Conservation (phyloP, 2,888 invertebrate species). For the Acleris literana region DNA sequence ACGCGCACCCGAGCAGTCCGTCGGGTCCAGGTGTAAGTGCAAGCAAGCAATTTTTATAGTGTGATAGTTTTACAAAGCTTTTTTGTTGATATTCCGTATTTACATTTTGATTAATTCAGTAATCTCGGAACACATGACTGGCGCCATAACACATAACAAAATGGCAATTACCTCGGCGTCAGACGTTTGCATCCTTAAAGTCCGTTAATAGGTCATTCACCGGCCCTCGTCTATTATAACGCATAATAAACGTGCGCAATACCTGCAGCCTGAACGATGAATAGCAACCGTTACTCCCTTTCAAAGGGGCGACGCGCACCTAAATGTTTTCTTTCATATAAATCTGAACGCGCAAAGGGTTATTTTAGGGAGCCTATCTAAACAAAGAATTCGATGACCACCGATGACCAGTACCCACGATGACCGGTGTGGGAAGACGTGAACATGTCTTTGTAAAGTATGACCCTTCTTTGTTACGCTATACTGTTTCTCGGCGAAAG, state of each 20-base stretch:
- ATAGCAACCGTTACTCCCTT: constrained; percentile 61
- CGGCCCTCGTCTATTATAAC: constrained; percentile 37
- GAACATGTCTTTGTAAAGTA: constrained; percentile 62
- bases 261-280: constrained; percentile 48
- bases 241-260: constrained; percentile 33
- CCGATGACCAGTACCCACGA: constrained; percentile 76
- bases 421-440: constrained; percentile 80
- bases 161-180: constrained; percentile 21
- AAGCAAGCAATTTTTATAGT: too few relatives aligned
- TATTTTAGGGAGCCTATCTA: constrained; percentile 66
- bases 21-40: too few relatives aligned
- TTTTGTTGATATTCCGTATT: too few relatives aligned
- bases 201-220: constrained; percentile 35
- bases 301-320: constrained; percentile 67
- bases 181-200: constrained; percentile 22
- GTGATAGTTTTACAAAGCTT: too few relatives aligned
- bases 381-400: constrained; percentile 75
- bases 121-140: background rate
- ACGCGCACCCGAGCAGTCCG: constrained; percentile 9
- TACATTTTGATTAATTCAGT: background rate
- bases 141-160: background rate
- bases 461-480: constrained; percentile 70
- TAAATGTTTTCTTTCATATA: constrained; percentile 64
- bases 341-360: constrained; percentile 65
- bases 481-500: constrained; percentile 63